Percentiles rank a stretch among this genome's conserved stretches.
phyloP scores from a whole-genome alignment of 1,140 invertebrate species.

The Drosophila fuyamai region DNA sequence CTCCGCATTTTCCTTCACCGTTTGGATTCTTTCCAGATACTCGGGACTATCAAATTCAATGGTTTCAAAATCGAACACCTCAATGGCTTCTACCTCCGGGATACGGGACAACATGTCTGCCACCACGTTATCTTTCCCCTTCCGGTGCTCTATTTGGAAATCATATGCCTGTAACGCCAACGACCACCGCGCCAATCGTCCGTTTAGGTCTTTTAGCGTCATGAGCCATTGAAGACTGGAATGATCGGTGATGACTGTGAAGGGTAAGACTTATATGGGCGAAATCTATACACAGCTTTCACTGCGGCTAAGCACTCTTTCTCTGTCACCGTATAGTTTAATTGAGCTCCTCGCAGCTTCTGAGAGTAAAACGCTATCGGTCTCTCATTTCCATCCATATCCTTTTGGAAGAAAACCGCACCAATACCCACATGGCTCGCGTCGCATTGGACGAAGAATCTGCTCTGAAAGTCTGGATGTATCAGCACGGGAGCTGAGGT shows the following conservation, averaged over 20 bases:
- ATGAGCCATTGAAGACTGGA: conserved; percentile 4
- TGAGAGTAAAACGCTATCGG: conserved; percentile 42
- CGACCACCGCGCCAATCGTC: background rate
- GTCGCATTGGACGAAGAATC: conserved; percentile 48
- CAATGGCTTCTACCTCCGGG: too few relatives aligned
- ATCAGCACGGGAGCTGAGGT: conserved; percentile 22
- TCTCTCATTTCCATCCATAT: conserved; percentile 45
- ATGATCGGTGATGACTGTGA: conserved; percentile 18
- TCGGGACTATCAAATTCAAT: too few relatives aligned
- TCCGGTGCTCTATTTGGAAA: background rate
- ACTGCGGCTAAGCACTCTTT: background rate
- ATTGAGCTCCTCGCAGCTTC: conserved; percentile 38
- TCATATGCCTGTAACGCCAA: background rate
- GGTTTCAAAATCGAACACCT: too few relatives aligned
- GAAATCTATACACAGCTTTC: background rate
- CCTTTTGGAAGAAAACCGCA: conserved; percentile 57
- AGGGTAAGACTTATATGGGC: conserved; percentile 6
- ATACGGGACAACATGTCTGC: too few relatives aligned
- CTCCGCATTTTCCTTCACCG: too few relatives aligned
- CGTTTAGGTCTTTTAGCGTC: background rate
- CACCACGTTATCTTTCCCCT: too few relatives aligned
- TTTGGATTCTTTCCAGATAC: too few relatives aligned
- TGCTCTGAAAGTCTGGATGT: conserved; percentile 13
- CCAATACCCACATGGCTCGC: conserved; percentile 46
- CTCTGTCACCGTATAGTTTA: conserved; percentile 20